phyloP scores from a whole-genome alignment of 2,888 invertebrate species.

The Acrobasis suavella region DNA sequence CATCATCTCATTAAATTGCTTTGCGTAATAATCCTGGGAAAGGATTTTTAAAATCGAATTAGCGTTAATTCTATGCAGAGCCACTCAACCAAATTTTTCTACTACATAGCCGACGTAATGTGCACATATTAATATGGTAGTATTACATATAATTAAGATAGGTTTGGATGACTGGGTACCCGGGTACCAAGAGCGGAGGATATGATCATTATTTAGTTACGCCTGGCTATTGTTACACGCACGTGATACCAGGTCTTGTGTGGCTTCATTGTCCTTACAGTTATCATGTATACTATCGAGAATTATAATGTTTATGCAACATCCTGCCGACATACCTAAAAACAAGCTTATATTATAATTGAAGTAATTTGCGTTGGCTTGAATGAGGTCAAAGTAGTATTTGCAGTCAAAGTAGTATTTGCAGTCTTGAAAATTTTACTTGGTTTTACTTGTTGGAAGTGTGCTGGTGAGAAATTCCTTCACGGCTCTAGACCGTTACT shows the following conservation, averaged over 20 bases:
- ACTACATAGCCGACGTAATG: neutral
- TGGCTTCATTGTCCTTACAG: conserved; percentile 33
- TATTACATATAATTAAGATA: neutral
- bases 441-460: no score
- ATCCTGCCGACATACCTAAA: conserved; percentile 30
- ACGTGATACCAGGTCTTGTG: conserved; percentile 40
- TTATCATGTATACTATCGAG: conserved; percentile 29
- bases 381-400: neutral
- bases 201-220: conserved; percentile 65
- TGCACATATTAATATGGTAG: neutral
- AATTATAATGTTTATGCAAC: conserved; percentile 30
- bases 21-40: no score
- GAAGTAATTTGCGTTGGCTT: conserved; percentile 20
- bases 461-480: no score
- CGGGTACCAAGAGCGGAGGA: conserved; percentile 47
- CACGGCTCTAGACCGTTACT: no score
- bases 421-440: no score
- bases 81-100: neutral
- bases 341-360: conserved; percentile 5
- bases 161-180: conserved; percentile 16
- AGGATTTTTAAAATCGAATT: no score
- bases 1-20: no score
- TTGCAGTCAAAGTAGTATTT: no score
- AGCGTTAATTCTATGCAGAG: no score
- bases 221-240: conserved; percentile 55